Base-by-base conservation (phyloP, 2,888 invertebrate species). In the Drosophila atripex region DNA sequence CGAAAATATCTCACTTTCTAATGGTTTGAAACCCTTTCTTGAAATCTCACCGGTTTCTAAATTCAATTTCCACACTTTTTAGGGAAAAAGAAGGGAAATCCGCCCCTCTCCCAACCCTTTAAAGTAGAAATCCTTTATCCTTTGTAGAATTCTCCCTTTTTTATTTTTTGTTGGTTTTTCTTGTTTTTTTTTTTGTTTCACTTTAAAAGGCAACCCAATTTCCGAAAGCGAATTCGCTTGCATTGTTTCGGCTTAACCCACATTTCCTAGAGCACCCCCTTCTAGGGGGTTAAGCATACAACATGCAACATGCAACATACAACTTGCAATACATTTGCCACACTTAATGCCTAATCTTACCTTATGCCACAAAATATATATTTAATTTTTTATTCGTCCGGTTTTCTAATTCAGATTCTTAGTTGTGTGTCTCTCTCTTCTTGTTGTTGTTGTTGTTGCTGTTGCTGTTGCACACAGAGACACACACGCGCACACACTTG, bases 291-390 rank as follows among this genome's bases (percentile, higher is more conserved):
- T 35, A 35, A 35, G 7, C 5, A 12, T 12, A 23, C 21, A 23
- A 32, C 32, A 12, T 32, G 32, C 30, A 32, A 28, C 28, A 32
- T 32, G 5, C 32, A 32, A 32, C 32, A 5, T 32, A 6, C 32
- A 32, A 35, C 35, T 12, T 35, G 4, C n/a, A 35, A n/a, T 4
- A 6, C 6, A n/a, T 35, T n/a, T 39, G 39, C 7, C 39, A 41
- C 46, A 65, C 57, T 69, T 47, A 51, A 66, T 73, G 55, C 66
- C 78, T 41, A 85, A 71, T 68, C 82, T 79, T 80, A 80, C 80
- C 80, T 86, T 28, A 7, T 86, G 80, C 69, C 76, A 75, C 69
- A 75, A 55, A 72, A 66, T 53, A 54, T 45, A 51, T 41, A 18
- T 41, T 18, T 41, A 8, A 3, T 16, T 16, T 41, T 41, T 50